A percentile compares a stretch with the other conserved stretches of the same genome.
Conservation (phyloP, 2,113 vertebrate species). For the Zosterops borbonicus region DNA sequence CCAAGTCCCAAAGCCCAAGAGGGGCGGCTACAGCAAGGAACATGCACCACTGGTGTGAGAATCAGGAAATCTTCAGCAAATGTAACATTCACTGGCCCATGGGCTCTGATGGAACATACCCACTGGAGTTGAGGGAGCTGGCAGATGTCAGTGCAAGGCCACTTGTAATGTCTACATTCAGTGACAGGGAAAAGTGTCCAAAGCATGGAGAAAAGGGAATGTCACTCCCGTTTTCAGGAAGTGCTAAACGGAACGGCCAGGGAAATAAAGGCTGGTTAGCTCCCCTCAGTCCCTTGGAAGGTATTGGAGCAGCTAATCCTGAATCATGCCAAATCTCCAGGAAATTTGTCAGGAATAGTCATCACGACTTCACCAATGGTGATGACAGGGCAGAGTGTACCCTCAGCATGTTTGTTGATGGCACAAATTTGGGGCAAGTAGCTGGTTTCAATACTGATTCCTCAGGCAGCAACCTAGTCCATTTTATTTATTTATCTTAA, state of each 20-base stretch:
- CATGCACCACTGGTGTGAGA: not conserved
- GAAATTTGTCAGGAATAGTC: not conserved
- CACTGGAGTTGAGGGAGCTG: not conserved
- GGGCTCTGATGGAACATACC: fast-evolving
- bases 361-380: not conserved
- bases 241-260: not conserved
- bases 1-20: not conserved
- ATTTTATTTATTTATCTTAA: not conserved
- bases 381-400: not conserved
- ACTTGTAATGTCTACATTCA: not conserved
- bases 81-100: fast-evolving
- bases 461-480: not conserved
- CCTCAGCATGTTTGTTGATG: not conserved
- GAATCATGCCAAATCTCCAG: not conserved
- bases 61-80: not conserved
- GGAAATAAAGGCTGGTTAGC: not conserved
- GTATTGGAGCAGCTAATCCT: not conserved
- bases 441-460: not conserved
- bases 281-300: not conserved
- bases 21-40: fast-evolving
- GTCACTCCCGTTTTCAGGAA: not conserved
- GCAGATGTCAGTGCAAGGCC: not conserved
- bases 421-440: not conserved
- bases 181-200: not conserved
- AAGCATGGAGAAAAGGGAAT: not conserved